Evolutionary conservation across 1,140 invertebrate species (phyloP).

Genomic region (Thalassaphorura encarpata): DNA sequence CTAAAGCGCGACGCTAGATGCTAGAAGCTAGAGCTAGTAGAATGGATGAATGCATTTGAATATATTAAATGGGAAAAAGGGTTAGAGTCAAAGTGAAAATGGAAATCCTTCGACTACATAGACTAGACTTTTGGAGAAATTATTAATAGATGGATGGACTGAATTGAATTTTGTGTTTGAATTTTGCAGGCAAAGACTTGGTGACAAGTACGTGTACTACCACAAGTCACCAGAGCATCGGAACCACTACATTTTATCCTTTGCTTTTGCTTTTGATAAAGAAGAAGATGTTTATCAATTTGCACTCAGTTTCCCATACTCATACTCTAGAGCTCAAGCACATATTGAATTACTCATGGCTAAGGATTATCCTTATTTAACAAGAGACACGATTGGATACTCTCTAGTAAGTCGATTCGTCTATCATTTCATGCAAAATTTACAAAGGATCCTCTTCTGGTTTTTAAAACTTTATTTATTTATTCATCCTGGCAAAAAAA

Average conservation of each 20-base stretch:
- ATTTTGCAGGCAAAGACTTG: constrained; percentile 66
- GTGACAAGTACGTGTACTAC: constrained; percentile 81
- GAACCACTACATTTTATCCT: constrained; percentile 84
- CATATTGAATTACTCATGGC: constrained; percentile 61
- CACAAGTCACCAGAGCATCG: constrained; percentile 81
- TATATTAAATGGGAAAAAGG: too few species aligned
- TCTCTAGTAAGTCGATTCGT: constrained; percentile 52
- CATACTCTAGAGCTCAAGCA: constrained; percentile 77
- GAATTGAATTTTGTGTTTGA: neutral
- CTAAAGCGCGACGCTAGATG: too few species aligned
- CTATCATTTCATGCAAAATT: neutral
- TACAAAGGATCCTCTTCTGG: neutral
- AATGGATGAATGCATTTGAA: neutral
- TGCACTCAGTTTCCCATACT: constrained; percentile 83
- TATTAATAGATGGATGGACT: neutral
- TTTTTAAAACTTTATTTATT: neutral
- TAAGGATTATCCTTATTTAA: constrained; percentile 49
- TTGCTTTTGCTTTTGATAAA: constrained; percentile 86
- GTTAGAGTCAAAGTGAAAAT: too few species aligned
- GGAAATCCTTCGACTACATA: neutral
- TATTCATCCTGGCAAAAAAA: neutral
- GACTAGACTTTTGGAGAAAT: neutral
- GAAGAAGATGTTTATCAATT: constrained; percentile 91
- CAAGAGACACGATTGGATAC: constrained; percentile 56
- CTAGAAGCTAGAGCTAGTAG: too few species aligned